Percentiles rank a stretch among this genome's conserved stretches.
Conservation (phyloP, 1,140 invertebrate genomes). For the Camponotus floridanus region DNA sequence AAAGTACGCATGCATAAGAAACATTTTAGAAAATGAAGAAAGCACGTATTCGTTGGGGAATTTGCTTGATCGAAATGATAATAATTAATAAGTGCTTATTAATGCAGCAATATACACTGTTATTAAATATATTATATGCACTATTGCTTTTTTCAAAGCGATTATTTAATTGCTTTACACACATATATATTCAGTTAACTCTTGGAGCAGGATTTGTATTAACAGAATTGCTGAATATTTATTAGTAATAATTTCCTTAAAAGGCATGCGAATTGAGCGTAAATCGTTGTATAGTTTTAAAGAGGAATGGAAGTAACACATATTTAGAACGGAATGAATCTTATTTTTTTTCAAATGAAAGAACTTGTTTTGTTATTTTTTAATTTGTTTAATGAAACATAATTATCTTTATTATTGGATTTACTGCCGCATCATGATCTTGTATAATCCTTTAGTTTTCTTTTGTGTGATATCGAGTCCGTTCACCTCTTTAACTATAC, state of each 20-base stretch:
- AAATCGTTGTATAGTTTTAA: slow-evolving; percentile 6
- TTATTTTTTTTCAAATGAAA: not conserved
- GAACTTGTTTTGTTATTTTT: not conserved
- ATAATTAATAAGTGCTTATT: not conserved
- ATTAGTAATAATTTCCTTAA: not conserved
- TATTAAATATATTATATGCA: not conserved
- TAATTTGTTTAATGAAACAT: not conserved
- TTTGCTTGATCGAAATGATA: not conserved
- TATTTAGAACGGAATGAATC: not conserved
- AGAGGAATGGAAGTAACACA: not conserved
- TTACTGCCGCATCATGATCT: not conserved
- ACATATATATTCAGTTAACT: not conserved
- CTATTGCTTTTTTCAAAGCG: not conserved
- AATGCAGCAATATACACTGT: not conserved
- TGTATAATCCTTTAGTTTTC: not conserved
- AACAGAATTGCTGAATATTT: not conserved
- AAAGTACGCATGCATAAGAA: not conserved
- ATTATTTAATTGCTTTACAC: not conserved
- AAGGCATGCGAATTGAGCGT: not conserved
- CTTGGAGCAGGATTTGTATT: not conserved
- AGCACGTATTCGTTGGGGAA: not conserved
- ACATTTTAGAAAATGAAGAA: not conserved
- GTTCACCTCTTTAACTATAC: not conserved
- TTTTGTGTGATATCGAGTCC: not conserved
- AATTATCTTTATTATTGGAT: not conserved